phyloP scores from a whole-genome alignment of 2,113 vertebrate species.

The Sciurus niger region DNA sequence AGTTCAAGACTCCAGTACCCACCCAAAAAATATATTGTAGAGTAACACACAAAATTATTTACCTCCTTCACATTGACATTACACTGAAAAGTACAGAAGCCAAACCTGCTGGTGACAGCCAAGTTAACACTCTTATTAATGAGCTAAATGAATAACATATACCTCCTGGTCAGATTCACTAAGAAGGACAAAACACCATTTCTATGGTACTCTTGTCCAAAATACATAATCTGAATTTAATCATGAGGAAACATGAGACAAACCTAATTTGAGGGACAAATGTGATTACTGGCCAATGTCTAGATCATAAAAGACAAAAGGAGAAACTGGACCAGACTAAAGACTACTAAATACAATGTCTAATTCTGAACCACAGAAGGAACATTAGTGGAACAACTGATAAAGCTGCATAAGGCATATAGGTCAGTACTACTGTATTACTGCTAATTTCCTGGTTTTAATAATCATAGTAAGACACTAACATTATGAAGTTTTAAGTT shows the following conservation, averaged over 20 bases:
- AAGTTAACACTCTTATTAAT: not conserved
- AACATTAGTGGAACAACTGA: not conserved
- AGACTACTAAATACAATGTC: not conserved
- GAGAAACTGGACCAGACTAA: not conserved
- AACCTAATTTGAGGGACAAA: not conserved
- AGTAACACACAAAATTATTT: not conserved
- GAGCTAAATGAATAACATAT: not conserved
- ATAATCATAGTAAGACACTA: constrained; percentile 18
- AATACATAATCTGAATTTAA: constrained; percentile 23
- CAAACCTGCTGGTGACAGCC: not conserved
- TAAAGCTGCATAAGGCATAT: not conserved
- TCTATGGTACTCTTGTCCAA: not conserved
- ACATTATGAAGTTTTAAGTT: not conserved
- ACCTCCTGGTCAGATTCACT: not conserved
- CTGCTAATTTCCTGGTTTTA: constrained; percentile 26
- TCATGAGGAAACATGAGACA: constrained; percentile 16
- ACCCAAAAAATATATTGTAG: not conserved
- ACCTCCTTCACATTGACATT: not conserved
- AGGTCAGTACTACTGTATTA: not conserved
- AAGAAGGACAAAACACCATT: not conserved
- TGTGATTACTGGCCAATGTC: not conserved
- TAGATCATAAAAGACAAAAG: constrained; percentile 29
- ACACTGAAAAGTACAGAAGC: not conserved
- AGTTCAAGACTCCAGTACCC: not conserved
- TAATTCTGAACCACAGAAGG: not conserved